Evolutionary conservation across 2,797 vertebrate genomes (phyloP).

Genomic region (Siniperca undulata): DNA sequence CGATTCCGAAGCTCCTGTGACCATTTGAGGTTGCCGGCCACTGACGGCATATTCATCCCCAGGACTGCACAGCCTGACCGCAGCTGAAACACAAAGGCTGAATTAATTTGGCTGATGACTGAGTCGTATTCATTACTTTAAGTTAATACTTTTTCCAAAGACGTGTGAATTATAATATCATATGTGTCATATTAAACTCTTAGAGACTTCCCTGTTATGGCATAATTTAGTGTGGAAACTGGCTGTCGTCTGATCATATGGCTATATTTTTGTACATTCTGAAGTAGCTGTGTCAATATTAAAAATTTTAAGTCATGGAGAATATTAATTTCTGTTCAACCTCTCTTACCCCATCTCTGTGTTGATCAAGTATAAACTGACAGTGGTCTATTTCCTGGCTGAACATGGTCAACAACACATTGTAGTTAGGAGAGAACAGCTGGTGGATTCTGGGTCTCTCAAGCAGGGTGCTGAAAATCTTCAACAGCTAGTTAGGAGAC

Average conservation of each 20-base stretch:
- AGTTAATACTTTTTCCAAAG: not conserved
- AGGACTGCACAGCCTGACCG: slow-evolving; percentile 72
- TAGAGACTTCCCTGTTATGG: not conserved
- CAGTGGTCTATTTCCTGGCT: slow-evolving; percentile 84
- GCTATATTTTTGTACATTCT: not conserved
- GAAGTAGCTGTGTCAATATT: not conserved
- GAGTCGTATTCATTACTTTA: not conserved
- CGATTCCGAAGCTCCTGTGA: slow-evolving; percentile 84
- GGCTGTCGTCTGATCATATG: not conserved
- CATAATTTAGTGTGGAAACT: not conserved
- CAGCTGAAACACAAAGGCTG: slow-evolving; percentile 75
- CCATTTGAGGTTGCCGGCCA: slow-evolving; percentile 87
- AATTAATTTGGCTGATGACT: slow-evolving; percentile 8
- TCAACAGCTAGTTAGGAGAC: slow-evolving; percentile 76
- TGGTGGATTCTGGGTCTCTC: slow-evolving; percentile 82
- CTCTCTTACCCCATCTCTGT: slow-evolving; percentile 80
- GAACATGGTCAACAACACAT: slow-evolving; percentile 82
- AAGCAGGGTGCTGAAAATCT: slow-evolving; percentile 84
- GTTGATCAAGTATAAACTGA: slow-evolving; percentile 83
- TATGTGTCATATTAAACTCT: not conserved
- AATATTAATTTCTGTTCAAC: not conserved
- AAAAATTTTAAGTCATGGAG: not conserved
- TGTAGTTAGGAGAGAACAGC: slow-evolving; percentile 84
- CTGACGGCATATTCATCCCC: slow-evolving; percentile 84
- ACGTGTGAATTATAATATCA: not conserved